A percentile compares a stretch with the other conserved stretches of the same genome.
Conservation (phyloP, 2,888 invertebrate species). For the Ptilodon capucinus region DNA sequence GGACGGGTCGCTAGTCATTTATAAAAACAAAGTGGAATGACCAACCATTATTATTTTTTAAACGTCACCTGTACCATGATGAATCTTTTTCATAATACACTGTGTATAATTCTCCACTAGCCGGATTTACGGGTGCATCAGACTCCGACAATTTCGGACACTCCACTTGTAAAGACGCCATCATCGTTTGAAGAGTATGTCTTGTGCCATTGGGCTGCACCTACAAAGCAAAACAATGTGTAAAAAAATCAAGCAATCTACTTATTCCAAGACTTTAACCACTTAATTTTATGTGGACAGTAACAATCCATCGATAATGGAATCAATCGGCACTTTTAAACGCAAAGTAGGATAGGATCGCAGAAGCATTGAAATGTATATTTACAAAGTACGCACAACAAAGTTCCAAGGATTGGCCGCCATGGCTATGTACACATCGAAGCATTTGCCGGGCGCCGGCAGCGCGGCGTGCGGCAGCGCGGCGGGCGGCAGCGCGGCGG, state of each 20-base stretch:
- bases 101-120: slow-evolving; percentile 86
- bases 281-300: too few relatives aligned
- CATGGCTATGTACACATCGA: slow-evolving; percentile 88
- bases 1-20: too few relatives aligned
- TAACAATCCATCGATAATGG: too few relatives aligned
- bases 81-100: slow-evolving; percentile 85
- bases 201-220: slow-evolving; percentile 70
- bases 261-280: too few relatives aligned
- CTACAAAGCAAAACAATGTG: slow-evolving; percentile 38
- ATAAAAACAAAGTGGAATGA: too few relatives aligned
- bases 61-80: slow-evolving; percentile 87
- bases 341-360: not conserved
- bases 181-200: slow-evolving; percentile 81
- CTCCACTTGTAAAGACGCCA: slow-evolving; percentile 84
- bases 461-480: slow-evolving; percentile 63
- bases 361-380: too few relatives aligned
- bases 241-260: too few relatives aligned
- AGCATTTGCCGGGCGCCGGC: slow-evolving; percentile 79
- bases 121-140: slow-evolving; percentile 65
- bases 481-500: slow-evolving; percentile 8
- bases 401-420: slow-evolving; percentile 91
- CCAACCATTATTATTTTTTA: too few relatives aligned
- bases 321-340: too few relatives aligned
- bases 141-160: slow-evolving; percentile 80
- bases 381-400: slow-evolving; percentile 70